These are phyloP conservation scores for Botia kubotai DNA, from an alignment of 2,797 vertebrate genomes.

Conservation along the genomic window DNA sequence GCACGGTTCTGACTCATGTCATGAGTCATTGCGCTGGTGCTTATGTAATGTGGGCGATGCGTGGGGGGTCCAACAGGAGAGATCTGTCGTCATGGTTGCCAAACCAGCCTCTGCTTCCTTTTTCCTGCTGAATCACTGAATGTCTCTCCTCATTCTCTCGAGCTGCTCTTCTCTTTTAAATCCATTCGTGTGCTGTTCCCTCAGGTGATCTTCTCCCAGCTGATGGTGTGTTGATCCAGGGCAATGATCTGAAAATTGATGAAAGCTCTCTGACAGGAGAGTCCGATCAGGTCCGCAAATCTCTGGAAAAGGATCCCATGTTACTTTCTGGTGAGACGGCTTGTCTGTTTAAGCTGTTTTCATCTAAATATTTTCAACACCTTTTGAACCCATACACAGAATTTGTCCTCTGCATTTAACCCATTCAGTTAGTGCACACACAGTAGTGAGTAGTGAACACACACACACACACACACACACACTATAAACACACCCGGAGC, in stretches of 20 bases:
- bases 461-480: too few relatives aligned
- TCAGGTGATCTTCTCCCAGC: slow-evolving; percentile 93
- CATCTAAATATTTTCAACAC: neutral
- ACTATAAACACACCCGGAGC: too few relatives aligned
- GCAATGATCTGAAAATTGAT: slow-evolving; percentile 96
- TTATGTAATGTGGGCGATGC: slow-evolving; percentile 51
- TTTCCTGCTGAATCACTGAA: slow-evolving; percentile 6
- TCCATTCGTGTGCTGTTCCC: neutral
- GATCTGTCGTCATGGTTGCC: slow-evolving; percentile 50
- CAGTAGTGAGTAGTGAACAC: too few relatives aligned
- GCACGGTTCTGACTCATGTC: slow-evolving; percentile 56
- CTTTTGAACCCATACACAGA: too few relatives aligned
- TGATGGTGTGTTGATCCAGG: slow-evolving; percentile 94
- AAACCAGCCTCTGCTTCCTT: slow-evolving; percentile 36
- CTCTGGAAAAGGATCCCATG: slow-evolving; percentile 93
- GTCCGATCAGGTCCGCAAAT: slow-evolving; percentile 95
- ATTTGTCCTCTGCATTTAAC: too few relatives aligned
- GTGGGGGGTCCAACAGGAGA: slow-evolving; percentile 50
- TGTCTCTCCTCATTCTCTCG: slow-evolving; percentile 24
- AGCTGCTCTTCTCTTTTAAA: slow-evolving; percentile 5
- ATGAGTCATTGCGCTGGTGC: slow-evolving; percentile 57
- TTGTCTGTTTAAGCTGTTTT: neutral
- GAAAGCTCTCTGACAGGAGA: slow-evolving; percentile 97
- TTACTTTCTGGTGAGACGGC: slow-evolving; percentile 88
- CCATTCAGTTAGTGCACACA: too few relatives aligned